phyloP scores from a whole-genome alignment of 2,113 vertebrate genomes.

The Acrocephalus kingi region DNA sequence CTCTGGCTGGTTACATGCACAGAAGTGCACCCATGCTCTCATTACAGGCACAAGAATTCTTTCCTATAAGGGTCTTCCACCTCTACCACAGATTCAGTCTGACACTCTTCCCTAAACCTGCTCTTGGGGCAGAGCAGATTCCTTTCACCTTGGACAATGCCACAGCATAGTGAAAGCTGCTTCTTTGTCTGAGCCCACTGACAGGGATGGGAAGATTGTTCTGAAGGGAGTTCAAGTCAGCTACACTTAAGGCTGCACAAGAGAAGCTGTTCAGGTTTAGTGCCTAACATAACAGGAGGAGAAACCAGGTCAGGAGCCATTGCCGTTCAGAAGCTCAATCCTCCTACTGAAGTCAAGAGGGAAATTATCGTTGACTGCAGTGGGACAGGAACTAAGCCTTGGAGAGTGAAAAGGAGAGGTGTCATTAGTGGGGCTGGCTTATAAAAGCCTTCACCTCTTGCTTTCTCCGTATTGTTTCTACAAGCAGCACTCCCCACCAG shows the following conservation, averaged over 20 bases:
- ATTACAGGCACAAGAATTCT: neutral
- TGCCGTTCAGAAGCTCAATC: constrained; percentile 35
- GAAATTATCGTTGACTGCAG: constrained; percentile 35
- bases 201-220: neutral
- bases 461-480: neutral
- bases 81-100: neutral
- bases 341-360: neutral
- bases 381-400: neutral
- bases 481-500: neutral
- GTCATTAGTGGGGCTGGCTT: neutral
- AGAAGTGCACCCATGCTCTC: neutral
- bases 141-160: neutral
- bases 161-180: neutral
- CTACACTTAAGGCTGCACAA: neutral
- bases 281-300: constrained; percentile 50
- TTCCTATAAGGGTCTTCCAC: neutral
- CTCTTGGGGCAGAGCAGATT: neutral
- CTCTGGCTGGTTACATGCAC: neutral
- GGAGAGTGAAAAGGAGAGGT: neutral
- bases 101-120: neutral
- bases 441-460: neutral
- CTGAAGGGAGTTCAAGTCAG: constrained; percentile 42
- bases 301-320: constrained; percentile 9
- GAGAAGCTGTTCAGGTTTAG: constrained; percentile 38
- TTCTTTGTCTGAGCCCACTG: neutral